A percentile compares a stretch with the other conserved stretches of the same genome.
phyloP scores from a whole-genome alignment of 2,113 vertebrate species.

The Cepphus grylle region DNA sequence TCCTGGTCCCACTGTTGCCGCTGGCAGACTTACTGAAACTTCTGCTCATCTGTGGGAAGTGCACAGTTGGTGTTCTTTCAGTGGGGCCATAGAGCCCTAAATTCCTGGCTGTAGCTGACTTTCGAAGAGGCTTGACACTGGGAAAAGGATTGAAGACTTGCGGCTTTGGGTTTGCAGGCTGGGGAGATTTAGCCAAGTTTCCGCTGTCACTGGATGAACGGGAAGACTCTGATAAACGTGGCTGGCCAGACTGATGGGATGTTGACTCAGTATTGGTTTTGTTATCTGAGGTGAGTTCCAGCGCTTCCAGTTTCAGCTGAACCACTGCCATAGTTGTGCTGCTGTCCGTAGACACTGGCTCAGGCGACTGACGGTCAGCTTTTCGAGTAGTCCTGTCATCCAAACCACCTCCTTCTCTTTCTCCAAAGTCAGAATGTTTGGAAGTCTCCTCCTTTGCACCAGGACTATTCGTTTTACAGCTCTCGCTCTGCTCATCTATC shows the following conservation, averaged over 20 bases:
- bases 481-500: constrained; percentile 74
- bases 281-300: constrained; percentile 71
- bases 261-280: neutral
- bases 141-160: constrained; percentile 91
- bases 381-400: constrained; percentile 47
- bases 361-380: constrained; percentile 60
- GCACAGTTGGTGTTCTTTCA: constrained; percentile 86
- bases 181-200: constrained; percentile 48
- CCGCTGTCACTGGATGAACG: constrained; percentile 62
- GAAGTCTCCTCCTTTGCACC: neutral
- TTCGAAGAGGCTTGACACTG: constrained; percentile 89
- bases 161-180: constrained; percentile 57
- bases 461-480: constrained; percentile 39
- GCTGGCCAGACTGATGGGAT: neutral
- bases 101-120: constrained; percentile 89
- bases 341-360: constrained; percentile 27
- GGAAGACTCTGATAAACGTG: constrained; percentile 57
- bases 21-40: constrained; percentile 74
- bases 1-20: constrained; percentile 73
- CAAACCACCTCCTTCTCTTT: neutral
- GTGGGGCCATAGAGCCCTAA: constrained; percentile 94
- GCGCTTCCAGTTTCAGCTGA: constrained; percentile 78
- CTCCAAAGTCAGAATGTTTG: neutral
- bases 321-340: constrained; percentile 62
- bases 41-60: constrained; percentile 92